Evolutionary conservation across 2,888 invertebrate species (phyloP), one percentile per base, ranked within the genome.

Genomic region (Dicyrtoma fusca): DNA sequence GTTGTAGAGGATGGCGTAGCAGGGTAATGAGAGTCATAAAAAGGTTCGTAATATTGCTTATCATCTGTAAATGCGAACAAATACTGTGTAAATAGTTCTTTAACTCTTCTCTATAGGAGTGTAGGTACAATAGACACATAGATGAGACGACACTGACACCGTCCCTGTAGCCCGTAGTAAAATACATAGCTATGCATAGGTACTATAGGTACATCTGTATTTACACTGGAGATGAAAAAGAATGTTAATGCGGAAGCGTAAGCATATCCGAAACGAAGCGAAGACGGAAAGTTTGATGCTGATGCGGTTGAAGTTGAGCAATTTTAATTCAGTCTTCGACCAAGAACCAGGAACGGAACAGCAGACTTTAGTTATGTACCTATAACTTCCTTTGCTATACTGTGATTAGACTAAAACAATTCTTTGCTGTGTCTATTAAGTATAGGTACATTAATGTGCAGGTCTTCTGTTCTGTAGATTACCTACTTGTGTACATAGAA

Each of bases 211-310:
- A 8, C 34, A 34, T 53, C 2, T 53, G 53, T 63, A 42, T n/a
- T 44, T 42, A 45, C 45, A 45, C 42, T 17, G 45, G 62, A 63
- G 62, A 44, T 25, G 42, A 19, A 61, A 61, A 61, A 34, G 49
- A 51, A 69, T 69, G 47, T 61, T 69, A 62, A 69, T 69, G 69
- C 69, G 69, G 69, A 69, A 69, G 69, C 69, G 47, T 57, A 69
- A 34, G 51, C 62, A 62, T 62, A 69, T 45, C 51, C 51, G 49
- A 62, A 45, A 47, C 17, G 51, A 49, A 62, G 62, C 19, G 11
- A 61, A 34, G 25, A 57, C 3, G n/a, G 14, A 57, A 8, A 57
- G 57, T 11, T 23, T 5, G 10, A 44, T n/a, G 49, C 49, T 49
- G 5, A 44, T 49, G 14, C n/a, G 17, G 13, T 11, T 49, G 14